These are phyloP conservation scores for Drosophila flavopinicola DNA, from an alignment of 2,888 invertebrate genomes.

Conservation along the genomic window DNA sequence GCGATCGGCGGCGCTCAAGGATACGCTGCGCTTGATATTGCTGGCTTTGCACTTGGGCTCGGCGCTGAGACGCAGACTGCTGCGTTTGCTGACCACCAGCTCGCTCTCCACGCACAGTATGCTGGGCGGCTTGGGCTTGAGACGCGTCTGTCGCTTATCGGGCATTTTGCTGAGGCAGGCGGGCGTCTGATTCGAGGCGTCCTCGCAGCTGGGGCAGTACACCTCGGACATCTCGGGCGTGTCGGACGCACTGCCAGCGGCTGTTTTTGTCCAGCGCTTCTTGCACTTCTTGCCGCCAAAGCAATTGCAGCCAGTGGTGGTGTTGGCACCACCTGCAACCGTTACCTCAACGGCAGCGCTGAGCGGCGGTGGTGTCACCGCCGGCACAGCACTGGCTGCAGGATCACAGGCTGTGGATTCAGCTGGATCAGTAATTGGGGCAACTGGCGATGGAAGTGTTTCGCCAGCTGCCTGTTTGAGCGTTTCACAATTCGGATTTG, in stretches of 20 bases:
- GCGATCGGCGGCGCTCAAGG: conserved; percentile 74
- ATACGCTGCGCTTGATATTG: conserved; percentile 72
- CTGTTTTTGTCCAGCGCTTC: conserved; percentile 82
- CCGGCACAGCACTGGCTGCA: conserved; percentile 40
- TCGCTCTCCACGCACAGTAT: conserved; percentile 84
- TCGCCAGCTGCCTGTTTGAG: conserved; percentile 48
- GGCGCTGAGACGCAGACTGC: conserved; percentile 61
- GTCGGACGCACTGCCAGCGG: conserved; percentile 57
- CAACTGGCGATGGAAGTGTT: conserved; percentile 33
- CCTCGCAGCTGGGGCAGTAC: conserved; percentile 85
- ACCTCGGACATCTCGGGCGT: conserved; percentile 86
- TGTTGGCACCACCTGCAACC: conserved; percentile 36
- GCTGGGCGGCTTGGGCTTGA: conserved; percentile 80
- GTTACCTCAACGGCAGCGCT: conserved; percentile 61
- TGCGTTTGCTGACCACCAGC: conserved; percentile 75
- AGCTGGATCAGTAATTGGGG: conserved; percentile 10
- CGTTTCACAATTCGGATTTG: conserved; percentile 78
- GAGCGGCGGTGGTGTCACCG: conserved; percentile 57
- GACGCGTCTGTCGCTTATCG: conserved; percentile 73
- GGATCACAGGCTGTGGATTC: conserved; percentile 1
- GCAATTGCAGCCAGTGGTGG: conserved; percentile 84
- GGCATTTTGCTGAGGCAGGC: conserved; percentile 85
- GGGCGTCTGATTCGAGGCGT: conserved; percentile 84
- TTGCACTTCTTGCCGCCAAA: conserved; percentile 82
- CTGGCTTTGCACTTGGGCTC: conserved; percentile 52